Base-by-base conservation (phyloP, 2,113 vertebrate species). In the Corydoras sp. region DNA sequence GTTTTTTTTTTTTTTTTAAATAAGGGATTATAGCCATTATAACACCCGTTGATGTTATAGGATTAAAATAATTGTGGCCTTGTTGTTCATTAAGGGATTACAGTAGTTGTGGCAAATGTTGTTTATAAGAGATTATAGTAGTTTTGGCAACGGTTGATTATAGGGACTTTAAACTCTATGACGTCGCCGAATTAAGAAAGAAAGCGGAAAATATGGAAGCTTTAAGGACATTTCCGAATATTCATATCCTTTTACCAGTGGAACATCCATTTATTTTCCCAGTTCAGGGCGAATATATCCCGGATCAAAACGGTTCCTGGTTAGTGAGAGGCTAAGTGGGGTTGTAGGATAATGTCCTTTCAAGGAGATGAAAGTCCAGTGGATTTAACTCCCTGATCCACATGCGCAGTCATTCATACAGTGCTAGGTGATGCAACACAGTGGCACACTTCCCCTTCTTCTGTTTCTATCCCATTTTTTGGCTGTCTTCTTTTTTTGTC, bases 291-390 rank as follows among this genome's bases (percentile, higher is more conserved):
- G 35, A 43, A 75, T 70, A 82, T 90, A 86, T 92, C 86, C 71
- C 85, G 51, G 51, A 14, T 53, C 51, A 14, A 53, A 53, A 8
- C 5, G 10, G 51, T 14, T 53, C 10, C 11, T 14, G 10, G 87
- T 90, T 90, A 84, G 83, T 85, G 81, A 83, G 87, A 89, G 91
- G 90, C 89, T 92, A 92, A 79, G 79, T 83, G 55, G 30, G 93
- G 93, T 95, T 94, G 94, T 88, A 88, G 92, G 91, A 94, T 93
- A 92, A 91, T 92, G 92, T 91, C 88, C 90, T 91, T 90, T 93
- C 90, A 88, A 85, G 81, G 87, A 87, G 90, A 90, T 84, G 80
- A 86, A 85, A 87, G 80, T 77, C 81, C 80, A 79, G 82, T 85
- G 81, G 83, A 82, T 87, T 84, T 78, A 79, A 76, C 61, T 35